Evolutionary conservation across 2,888 invertebrate genomes (phyloP).

Genomic region (Noctua comes): DNA sequence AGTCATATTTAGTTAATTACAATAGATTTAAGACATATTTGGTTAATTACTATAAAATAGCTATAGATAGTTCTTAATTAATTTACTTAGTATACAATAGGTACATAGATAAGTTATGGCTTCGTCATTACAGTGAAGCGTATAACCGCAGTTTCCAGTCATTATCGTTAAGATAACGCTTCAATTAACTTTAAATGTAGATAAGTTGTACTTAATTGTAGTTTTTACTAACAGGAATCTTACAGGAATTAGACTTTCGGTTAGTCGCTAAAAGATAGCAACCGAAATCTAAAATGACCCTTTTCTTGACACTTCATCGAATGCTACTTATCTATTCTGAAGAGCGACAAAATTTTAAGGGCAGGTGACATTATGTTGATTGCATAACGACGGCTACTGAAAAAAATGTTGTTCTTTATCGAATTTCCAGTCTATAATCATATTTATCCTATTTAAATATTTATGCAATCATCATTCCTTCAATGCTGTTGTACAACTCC

Average conservation of each 20-base stretch:
- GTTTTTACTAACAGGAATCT: slow-evolving; percentile 45
- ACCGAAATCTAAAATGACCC: slow-evolving; percentile 29
- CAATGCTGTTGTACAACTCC: slow-evolving; percentile 49
- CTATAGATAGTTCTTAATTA: slow-evolving; percentile 61
- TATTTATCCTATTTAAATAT: slow-evolving; percentile 72
- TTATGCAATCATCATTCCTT: slow-evolving; percentile 80
- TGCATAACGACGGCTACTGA: slow-evolving; percentile 72
- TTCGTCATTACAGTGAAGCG: slow-evolving; percentile 43
- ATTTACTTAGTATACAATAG: slow-evolving; percentile 57
- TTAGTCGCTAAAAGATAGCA: slow-evolving; percentile 45
- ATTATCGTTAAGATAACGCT: slow-evolving; percentile 59
- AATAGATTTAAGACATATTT: slow-evolving; percentile 60
- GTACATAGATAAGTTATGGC: slow-evolving; percentile 51
- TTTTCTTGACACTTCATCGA: slow-evolving; percentile 22
- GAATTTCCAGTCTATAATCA: slow-evolving; percentile 49
- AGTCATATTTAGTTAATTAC: slow-evolving; percentile 57
- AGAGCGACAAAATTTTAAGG: slow-evolving; percentile 69
- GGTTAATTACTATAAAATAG: slow-evolving; percentile 60
- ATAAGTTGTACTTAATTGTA: slow-evolving; percentile 54
- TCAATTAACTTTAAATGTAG: slow-evolving; percentile 62
- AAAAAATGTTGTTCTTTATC: slow-evolving; percentile 46
- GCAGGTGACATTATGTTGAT: slow-evolving; percentile 81
- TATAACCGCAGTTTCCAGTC: slow-evolving; percentile 57
- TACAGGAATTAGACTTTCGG: slow-evolving; percentile 50
- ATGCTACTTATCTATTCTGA: slow-evolving; percentile 10